These are phyloP conservation scores for Notospermus geniculatus DNA, from an alignment of 1,140 invertebrate genomes.

Conservation along the genomic window DNA sequence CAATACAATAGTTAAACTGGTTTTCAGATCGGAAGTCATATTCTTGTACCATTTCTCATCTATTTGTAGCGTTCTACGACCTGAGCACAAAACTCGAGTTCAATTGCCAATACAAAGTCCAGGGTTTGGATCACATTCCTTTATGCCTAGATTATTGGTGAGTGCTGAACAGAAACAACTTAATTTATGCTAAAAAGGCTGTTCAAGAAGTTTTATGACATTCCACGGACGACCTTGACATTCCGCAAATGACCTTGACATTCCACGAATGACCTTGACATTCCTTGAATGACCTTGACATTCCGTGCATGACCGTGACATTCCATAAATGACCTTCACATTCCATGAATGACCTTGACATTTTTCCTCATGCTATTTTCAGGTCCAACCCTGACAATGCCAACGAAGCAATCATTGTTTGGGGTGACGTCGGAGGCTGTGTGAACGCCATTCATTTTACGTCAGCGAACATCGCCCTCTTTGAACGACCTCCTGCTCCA, in stretches of 20 bases:
- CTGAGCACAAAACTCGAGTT: conserved; percentile 55
- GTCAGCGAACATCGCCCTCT: conserved; percentile 51
- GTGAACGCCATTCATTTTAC: conserved; percentile 52
- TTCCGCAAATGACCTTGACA: too few relatives aligned
- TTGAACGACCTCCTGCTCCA: conserved; percentile 52
- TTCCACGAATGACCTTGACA: too few relatives aligned
- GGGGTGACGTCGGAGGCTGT: conserved; percentile 52
- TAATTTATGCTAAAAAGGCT: too few relatives aligned
- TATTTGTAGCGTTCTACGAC: conserved; percentile 55
- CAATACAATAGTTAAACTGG: too few relatives aligned
- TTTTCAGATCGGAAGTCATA: too few relatives aligned
- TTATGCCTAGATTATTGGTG: conserved; percentile 55
- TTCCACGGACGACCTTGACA: too few relatives aligned
- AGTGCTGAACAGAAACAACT: conserved; percentile 21
- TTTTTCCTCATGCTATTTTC: not conserved
- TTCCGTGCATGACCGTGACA: too few relatives aligned
- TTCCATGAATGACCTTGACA: too few relatives aligned
- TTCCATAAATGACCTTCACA: too few relatives aligned
- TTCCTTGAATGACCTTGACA: too few relatives aligned
- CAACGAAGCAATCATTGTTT: conserved; percentile 53
- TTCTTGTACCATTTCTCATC: too few relatives aligned
- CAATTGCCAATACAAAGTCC: conserved; percentile 52
- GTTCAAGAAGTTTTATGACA: too few relatives aligned
- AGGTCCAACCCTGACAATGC: conserved; percentile 52
- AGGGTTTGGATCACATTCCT: conserved; percentile 46